These are phyloP conservation scores for Rhinopomastus cyanomelas DNA, from an alignment of 2,113 vertebrate species.

Conservation along the genomic window DNA sequence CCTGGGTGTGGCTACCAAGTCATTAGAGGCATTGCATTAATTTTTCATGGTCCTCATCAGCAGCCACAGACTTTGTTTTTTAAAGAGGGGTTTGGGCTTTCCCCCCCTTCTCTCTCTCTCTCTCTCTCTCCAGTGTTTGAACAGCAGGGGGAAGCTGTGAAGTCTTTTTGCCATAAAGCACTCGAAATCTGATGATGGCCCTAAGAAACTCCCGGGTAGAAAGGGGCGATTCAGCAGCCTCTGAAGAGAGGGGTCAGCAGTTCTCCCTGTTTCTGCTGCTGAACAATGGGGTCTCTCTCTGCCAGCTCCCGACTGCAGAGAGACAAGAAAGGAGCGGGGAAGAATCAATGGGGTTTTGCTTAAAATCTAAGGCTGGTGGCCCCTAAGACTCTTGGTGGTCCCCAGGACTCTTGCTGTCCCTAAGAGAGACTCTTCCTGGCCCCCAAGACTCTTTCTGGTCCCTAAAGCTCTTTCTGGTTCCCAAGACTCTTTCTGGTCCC, in stretches of 20 bases:
- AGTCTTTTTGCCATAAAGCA: background rate
- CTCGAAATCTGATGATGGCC: background rate
- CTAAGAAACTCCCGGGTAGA: background rate
- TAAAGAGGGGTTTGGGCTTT: background rate
- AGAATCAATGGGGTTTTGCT: background rate
- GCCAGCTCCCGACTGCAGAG: background rate
- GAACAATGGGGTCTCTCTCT: slow-evolving; percentile 26
- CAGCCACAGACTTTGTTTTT: background rate
- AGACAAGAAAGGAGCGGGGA: background rate
- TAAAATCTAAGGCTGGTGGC: background rate
- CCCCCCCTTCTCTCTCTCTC: background rate
- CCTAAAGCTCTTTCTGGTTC: too few relatives aligned
- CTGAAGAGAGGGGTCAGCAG: background rate
- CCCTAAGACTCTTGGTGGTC: background rate
- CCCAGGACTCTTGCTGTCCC: too few relatives aligned
- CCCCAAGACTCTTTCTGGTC: too few relatives aligned
- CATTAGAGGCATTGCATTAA: slow-evolving; percentile 45
- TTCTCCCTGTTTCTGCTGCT: background rate
- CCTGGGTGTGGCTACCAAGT: slow-evolving; percentile 41
- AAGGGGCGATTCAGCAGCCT: background rate
- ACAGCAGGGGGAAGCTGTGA: background rate
- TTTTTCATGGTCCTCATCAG: slow-evolving; percentile 54
- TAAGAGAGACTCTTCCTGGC: too few relatives aligned
- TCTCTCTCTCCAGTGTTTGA: background rate
- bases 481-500: too few relatives aligned